phyloP scores from a whole-genome alignment of 1,140 invertebrate species.

The Drosophila murphyi region DNA sequence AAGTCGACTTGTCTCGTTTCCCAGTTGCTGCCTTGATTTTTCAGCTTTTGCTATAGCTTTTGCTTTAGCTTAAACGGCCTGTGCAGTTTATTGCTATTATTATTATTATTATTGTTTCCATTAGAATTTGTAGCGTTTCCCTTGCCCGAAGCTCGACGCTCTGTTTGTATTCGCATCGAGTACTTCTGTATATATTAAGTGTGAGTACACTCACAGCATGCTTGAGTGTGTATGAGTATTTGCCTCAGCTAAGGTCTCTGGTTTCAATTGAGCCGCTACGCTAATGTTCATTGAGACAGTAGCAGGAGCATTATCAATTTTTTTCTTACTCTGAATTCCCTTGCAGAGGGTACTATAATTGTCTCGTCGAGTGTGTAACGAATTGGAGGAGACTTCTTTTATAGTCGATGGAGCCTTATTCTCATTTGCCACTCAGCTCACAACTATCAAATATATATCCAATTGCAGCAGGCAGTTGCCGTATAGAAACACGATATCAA shows the following conservation, averaged over 20 bases:
- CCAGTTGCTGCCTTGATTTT: constrained; percentile 35
- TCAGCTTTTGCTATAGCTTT: background rate
- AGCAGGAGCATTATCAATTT: constrained; percentile 12
- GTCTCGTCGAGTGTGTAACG: no score
- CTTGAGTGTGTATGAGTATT: background rate
- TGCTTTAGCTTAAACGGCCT: background rate
- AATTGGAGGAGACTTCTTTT: no score
- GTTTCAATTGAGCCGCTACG: constrained; percentile 34
- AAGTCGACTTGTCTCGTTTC: constrained; percentile 7
- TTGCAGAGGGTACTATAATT: no score
- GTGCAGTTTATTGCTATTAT: constrained; percentile 27
- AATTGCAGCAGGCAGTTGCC: no score
- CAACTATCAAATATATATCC: no score
- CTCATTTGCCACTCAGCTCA: no score
- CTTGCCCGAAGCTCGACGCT: background rate
- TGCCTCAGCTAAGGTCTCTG: constrained; percentile 14
- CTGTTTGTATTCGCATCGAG: background rate
- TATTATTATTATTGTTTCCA: constrained; percentile 20
- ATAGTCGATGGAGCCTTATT: no score
- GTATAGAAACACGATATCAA: no score
- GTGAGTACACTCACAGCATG: background rate
- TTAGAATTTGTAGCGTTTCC: constrained; percentile 10
- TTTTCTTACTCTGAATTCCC: background rate
- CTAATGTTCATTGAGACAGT: background rate
- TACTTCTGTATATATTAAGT: constrained; percentile 10